Evolutionary conservation across 2,113 vertebrate species (phyloP).

Genomic region (Bufo gargarizans): DNA sequence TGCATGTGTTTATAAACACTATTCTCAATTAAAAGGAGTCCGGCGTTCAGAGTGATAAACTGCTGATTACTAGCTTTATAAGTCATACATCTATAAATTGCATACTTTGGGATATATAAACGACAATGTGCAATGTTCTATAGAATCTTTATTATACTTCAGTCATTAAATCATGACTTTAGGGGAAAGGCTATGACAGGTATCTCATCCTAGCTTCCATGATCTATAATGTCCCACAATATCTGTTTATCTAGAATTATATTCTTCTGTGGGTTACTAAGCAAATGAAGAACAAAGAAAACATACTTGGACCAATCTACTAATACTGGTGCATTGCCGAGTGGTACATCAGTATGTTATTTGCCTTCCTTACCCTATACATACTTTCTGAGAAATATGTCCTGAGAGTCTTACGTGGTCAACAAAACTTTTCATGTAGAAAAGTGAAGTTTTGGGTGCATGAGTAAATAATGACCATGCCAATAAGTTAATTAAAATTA

Average conservation of each 20-base stretch:
- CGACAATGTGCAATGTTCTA: conserved; percentile 9
- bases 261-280: neutral
- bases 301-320: neutral
- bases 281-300: neutral
- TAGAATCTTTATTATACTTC: conserved; percentile 16
- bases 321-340: neutral
- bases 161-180: conserved; percentile 19
- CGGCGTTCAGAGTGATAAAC: conserved; percentile 36
- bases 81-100: conserved; percentile 25
- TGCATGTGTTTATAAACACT: conserved; percentile 49
- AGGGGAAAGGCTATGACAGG: neutral
- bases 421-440: neutral
- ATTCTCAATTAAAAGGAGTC: conserved; percentile 50
- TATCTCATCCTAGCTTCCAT: conserved; percentile 21
- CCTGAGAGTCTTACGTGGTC: too few species aligned
- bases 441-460: neutral
- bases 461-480: too few species aligned
- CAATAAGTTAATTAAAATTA: too few species aligned
- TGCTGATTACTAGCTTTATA: conserved; percentile 44
- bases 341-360: neutral
- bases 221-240: conserved; percentile 9
- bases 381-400: neutral
- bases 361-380: too few species aligned
- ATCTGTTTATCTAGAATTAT: neutral
- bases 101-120: conserved; percentile 20